phyloP scores from a whole-genome alignment of 2,888 invertebrate species.

The Anthoptus insignis region DNA sequence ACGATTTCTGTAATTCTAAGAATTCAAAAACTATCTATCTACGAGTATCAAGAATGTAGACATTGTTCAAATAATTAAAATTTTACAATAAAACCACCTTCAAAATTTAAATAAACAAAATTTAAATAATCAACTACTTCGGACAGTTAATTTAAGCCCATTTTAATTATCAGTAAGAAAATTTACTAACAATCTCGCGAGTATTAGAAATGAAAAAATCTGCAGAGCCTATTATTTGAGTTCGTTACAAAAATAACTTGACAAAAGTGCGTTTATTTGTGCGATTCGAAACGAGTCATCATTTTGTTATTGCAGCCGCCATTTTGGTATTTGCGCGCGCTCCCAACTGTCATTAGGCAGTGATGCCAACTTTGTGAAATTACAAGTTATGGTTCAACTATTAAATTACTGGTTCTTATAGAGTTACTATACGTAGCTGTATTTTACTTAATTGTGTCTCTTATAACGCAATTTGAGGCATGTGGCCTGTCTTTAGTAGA shows the following conservation, averaged over 20 bases:
- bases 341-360: constrained; percentile 79
- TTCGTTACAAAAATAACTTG: constrained; percentile 61
- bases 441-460: constrained; percentile 68
- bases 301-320: constrained; percentile 73
- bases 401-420: constrained; percentile 76
- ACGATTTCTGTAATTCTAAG: too few species aligned
- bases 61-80: too few species aligned
- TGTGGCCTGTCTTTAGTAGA: constrained; percentile 43
- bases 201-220: background rate
- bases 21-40: too few species aligned
- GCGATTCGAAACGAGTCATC: constrained; percentile 78
- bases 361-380: constrained; percentile 82
- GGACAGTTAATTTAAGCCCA: background rate
- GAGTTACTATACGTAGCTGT: constrained; percentile 59
- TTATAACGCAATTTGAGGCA: constrained; percentile 70
- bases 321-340: constrained; percentile 76
- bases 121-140: too few species aligned
- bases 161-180: background rate
- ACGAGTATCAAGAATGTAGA: too few species aligned
- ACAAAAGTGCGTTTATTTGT: constrained; percentile 71
- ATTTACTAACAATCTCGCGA: too few species aligned
- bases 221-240: constrained; percentile 11
- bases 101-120: too few species aligned
- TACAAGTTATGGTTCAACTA: constrained; percentile 77
- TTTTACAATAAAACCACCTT: too few species aligned